These are phyloP conservation scores for Alviniconcha strummeri DNA, from an alignment of 2,888 invertebrate genomes.

Conservation along the genomic window DNA sequence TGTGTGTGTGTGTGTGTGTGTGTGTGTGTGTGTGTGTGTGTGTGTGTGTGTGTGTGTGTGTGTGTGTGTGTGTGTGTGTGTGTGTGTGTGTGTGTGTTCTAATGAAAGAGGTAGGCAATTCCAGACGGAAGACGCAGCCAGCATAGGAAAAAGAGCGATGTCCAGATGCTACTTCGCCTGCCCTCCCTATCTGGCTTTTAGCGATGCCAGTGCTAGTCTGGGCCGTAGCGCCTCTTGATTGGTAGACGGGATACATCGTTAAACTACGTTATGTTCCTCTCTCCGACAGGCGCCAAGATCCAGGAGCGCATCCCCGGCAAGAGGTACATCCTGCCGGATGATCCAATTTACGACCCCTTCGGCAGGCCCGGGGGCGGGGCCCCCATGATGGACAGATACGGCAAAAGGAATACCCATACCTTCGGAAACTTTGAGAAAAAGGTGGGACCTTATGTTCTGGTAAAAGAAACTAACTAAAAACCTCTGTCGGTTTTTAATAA, in stretches of 20 bases:
- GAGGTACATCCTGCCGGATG: slow-evolving; percentile 33
- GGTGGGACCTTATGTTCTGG: background rate
- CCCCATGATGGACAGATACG: slow-evolving; percentile 51
- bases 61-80: background rate
- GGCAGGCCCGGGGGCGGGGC: slow-evolving; percentile 58
- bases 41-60: background rate
- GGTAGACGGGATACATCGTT: too few species aligned
- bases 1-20: background rate
- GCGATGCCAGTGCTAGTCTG: too few species aligned
- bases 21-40: background rate
- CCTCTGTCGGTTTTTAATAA: background rate
- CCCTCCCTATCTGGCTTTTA: too few species aligned
- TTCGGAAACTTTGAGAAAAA: slow-evolving; percentile 41
- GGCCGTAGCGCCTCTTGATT: too few species aligned
- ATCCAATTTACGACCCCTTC: slow-evolving; percentile 49
- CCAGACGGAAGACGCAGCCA: too few species aligned
- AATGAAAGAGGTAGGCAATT: too few species aligned
- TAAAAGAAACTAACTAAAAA: background rate
- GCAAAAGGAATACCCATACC: slow-evolving; percentile 44
- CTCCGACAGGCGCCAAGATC: slow-evolving; percentile 37
- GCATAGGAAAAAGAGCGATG: too few species aligned
- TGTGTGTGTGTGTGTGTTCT: background rate
- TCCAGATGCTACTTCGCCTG: too few species aligned
- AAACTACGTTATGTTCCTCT: background rate
- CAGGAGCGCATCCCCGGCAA: slow-evolving; percentile 38